phyloP scores from a whole-genome alignment of 2,888 invertebrate genomes.

The Pyrrhosoma nymphula region DNA sequence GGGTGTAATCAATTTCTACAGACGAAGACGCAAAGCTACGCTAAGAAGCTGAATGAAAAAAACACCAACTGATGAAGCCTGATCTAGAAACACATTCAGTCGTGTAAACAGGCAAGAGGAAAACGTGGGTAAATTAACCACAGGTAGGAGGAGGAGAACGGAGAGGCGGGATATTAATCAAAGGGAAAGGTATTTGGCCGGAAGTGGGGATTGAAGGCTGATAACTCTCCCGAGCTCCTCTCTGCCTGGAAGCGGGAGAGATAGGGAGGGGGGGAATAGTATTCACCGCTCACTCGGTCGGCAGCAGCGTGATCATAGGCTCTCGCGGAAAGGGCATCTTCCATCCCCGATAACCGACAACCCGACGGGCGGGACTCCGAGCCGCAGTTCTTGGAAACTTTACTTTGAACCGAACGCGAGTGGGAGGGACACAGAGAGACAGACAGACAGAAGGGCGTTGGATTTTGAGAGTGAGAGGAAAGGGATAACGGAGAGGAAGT shows the following conservation, averaged over 20 bases:
- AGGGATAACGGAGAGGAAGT: neutral
- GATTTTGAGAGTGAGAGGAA: neutral
- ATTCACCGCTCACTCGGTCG: neutral
- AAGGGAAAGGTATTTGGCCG: slow-evolving; percentile 35
- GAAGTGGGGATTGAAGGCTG: slow-evolving; percentile 18
- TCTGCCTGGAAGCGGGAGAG: neutral
- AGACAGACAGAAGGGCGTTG: too few relatives aligned
- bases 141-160: neutral
- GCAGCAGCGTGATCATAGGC: neutral
- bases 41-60: neutral
- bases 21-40: neutral
- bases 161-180: neutral
- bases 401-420: neutral
- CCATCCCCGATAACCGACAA: neutral
- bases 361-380: neutral
- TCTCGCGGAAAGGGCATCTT: neutral
- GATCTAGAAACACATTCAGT: neutral
- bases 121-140: neutral
- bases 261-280: neutral
- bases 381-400: neutral
- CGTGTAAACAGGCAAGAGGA: neutral
- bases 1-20: too few relatives aligned
- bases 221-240: neutral
- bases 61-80: neutral
- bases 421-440: neutral